Evolutionary conservation across 2,113 vertebrate species (phyloP).

Genomic region (Donacobius atricapilla): DNA sequence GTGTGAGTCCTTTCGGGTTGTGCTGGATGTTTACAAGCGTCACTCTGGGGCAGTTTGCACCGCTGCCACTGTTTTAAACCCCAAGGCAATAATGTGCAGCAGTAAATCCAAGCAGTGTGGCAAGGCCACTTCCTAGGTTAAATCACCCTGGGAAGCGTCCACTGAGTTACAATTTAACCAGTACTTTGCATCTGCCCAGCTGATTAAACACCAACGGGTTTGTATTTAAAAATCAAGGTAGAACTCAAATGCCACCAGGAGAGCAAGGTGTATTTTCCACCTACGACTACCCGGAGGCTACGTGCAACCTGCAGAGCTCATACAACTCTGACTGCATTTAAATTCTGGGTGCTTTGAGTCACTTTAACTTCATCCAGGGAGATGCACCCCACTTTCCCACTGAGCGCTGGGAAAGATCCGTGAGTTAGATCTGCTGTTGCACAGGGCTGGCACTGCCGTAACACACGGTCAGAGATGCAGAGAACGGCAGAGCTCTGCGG

Average conservation of each 20-base stretch:
- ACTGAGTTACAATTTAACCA: not conserved
- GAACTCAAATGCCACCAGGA: not conserved
- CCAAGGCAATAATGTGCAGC: not conserved
- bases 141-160: not conserved
- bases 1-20: not conserved
- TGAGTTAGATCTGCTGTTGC: not conserved
- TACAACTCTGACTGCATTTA: not conserved
- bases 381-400: not conserved
- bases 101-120: not conserved
- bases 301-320: not conserved
- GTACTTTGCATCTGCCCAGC: not conserved
- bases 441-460: not conserved
- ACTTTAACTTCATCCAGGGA: not conserved
- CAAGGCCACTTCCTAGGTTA: not conserved
- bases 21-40: not conserved
- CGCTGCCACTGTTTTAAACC: not conserved
- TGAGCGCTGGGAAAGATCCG: not conserved
- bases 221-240: not conserved
- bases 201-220: not conserved
- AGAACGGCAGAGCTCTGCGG: not conserved
- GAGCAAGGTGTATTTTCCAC: not conserved
- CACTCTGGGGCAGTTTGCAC: not conserved
- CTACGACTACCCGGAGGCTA: constrained; percentile 9
- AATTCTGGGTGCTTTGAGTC: not conserved
- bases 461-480: not conserved